A percentile compares a stretch with the other conserved stretches of the same genome.
Evolutionary conservation across 2,888 invertebrate genomes (phyloP).

Genomic region (Eristalis arbustorum): DNA sequence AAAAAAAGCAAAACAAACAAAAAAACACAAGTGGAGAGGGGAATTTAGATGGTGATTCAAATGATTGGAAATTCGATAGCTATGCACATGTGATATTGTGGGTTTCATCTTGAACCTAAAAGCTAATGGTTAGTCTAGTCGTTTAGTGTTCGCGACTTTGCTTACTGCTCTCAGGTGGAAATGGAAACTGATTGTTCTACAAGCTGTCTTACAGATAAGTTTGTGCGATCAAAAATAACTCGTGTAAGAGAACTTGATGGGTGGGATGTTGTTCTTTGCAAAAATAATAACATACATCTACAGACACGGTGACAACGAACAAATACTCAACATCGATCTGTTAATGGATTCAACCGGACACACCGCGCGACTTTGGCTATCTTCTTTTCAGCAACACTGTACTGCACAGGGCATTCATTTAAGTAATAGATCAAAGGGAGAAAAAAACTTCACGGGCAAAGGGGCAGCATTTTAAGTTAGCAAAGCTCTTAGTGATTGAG

Average conservation of each 20-base stretch:
- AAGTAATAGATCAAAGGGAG: no score
- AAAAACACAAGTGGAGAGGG: neutral
- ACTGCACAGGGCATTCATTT: no score
- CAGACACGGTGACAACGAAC: neutral
- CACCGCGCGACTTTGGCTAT: neutral
- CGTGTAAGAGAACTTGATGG: neutral
- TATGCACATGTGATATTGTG: conserved; percentile 12
- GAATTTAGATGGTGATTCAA: neutral
- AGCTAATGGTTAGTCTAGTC: neutral
- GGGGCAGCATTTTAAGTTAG: no score
- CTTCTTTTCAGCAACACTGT: neutral
- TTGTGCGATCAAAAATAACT: neutral
- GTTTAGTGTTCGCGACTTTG: neutral
- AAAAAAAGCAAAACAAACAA: neutral
- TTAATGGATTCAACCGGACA: neutral
- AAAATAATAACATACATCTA: neutral
- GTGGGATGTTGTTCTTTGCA: neutral
- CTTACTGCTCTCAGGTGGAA: conserved; percentile 39
- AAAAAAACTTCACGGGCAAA: no score
- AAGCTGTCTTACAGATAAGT: conserved; percentile 23
- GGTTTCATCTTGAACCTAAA: conserved; percentile 62
- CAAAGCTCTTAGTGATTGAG: no score
- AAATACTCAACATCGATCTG: neutral
- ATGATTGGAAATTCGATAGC: neutral
- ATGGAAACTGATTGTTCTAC: conserved; percentile 48